These are phyloP conservation scores for Pharmacophagus antenor DNA, from an alignment of 2,888 invertebrate genomes.

Conservation along the genomic window DNA sequence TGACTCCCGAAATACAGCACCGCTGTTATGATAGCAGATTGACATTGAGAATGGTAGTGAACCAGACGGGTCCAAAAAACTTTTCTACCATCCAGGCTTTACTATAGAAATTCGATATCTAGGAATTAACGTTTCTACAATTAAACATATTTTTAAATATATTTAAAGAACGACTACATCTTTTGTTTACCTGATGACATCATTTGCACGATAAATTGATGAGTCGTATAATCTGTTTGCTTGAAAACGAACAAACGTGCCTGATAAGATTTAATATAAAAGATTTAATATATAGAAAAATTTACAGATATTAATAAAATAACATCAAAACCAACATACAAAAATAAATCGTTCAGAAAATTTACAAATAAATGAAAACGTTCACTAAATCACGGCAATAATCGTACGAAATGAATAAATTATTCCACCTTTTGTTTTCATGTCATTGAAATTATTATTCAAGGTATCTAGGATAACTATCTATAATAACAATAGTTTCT, in stretches of 20 bases:
- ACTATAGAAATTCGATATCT: too few relatives aligned
- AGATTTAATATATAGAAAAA: not conserved
- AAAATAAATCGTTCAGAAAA: too few relatives aligned
- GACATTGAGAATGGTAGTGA: too few relatives aligned
- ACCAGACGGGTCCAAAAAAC: too few relatives aligned
- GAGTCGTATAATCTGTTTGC: not conserved
- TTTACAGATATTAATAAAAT: too few relatives aligned
- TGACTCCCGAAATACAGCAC: too few relatives aligned
- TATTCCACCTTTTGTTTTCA: not conserved
- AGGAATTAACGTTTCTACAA: not conserved
- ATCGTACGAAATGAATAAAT: not conserved
- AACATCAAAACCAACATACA: too few relatives aligned
- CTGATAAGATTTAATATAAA: not conserved
- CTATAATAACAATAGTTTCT: not conserved
- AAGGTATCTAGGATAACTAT: not conserved
- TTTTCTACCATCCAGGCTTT: too few relatives aligned
- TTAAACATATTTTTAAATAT: not conserved
- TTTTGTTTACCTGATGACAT: not conserved
- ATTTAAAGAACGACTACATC: not conserved
- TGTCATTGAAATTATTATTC: not conserved
- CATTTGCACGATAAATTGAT: not conserved
- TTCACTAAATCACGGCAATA: not conserved
- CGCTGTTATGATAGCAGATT: too few relatives aligned
- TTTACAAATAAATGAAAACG: too few relatives aligned
- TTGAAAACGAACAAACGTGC: not conserved